Conservation (phyloP, 1,140 invertebrate genomes). For the Notospermus geniculatus region DNA sequence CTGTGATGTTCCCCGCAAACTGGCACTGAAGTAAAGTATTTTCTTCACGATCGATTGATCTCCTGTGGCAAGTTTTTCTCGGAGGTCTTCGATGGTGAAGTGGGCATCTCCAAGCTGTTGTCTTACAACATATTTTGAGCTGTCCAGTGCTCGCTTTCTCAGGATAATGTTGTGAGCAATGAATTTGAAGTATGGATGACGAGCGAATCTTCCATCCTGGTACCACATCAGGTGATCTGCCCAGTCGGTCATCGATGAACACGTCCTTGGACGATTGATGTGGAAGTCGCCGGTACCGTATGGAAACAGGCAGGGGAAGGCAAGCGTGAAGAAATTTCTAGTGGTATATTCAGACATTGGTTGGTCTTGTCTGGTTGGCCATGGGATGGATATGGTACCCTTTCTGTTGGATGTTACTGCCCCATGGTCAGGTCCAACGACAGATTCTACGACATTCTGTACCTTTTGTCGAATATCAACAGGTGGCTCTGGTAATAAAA, state of each 20-base stretch:
- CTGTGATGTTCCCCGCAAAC: too few relatives aligned
- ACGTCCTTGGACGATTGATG: slow-evolving; percentile 1
- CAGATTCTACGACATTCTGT: background rate
- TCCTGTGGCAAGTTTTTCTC: background rate
- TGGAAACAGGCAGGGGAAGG: background rate
- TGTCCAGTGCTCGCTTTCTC: too few relatives aligned
- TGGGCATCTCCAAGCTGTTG: too few relatives aligned
- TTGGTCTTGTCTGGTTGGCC: background rate
- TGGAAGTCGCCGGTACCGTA: background rate
- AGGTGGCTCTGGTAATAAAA: too few relatives aligned
- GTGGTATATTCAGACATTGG: background rate
- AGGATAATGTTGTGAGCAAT: too few relatives aligned
- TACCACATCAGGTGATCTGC: background rate
- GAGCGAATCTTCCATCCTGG: background rate
- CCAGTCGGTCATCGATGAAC: background rate
- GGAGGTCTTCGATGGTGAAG: background rate
- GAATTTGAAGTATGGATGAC: too few relatives aligned
- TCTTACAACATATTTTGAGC: too few relatives aligned
- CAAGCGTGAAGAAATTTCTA: background rate
- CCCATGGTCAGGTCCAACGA: background rate
- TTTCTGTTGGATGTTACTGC: background rate
- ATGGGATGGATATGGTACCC: background rate
- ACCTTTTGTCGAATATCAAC: background rate
- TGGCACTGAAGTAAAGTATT: too few relatives aligned
- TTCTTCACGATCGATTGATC: too few relatives aligned